Evolutionary conservation across 1,140 invertebrate species (phyloP).

Genomic region (Saccostrea glomerata): DNA sequence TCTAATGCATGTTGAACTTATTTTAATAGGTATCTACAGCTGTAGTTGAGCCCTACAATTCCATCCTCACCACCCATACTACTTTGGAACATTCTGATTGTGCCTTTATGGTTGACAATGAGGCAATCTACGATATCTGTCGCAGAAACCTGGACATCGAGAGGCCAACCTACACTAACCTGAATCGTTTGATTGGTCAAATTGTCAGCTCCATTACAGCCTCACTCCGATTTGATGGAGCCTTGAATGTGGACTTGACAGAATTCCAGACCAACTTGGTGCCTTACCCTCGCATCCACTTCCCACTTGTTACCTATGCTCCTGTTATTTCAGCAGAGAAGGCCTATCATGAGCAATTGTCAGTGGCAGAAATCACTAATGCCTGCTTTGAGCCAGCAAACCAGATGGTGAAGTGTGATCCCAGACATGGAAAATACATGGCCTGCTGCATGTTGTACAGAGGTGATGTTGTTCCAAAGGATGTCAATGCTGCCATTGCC

Average conservation of each 20-base stretch:
- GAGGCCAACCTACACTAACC: conserved; percentile 82
- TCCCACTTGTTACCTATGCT: conserved; percentile 76
- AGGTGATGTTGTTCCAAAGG: conserved; percentile 84
- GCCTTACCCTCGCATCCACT: conserved; percentile 78
- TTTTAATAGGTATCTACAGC: conserved; percentile 82
- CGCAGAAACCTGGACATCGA: conserved; percentile 92
- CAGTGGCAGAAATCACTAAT: conserved; percentile 86
- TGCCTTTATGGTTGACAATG: conserved; percentile 88
- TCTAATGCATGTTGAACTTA: neutral
- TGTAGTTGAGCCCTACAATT: conserved; percentile 79
- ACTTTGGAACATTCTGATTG: conserved; percentile 79
- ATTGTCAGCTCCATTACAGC: conserved; percentile 91
- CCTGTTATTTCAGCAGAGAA: conserved; percentile 78
- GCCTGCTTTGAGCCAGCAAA: conserved; percentile 92
- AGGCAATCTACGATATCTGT: conserved; percentile 92
- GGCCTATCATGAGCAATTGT: conserved; percentile 78
- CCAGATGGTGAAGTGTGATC: conserved; percentile 96
- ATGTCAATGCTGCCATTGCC: conserved; percentile 90
- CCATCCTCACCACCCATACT: conserved; percentile 79
- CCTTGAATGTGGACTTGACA: conserved; percentile 89
- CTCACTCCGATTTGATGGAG: conserved; percentile 90
- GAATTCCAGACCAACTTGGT: conserved; percentile 86
- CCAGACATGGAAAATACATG: conserved; percentile 94
- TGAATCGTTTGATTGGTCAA: conserved; percentile 75
- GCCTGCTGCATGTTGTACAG: conserved; percentile 82